These are phyloP conservation scores for Nylanderia fulva DNA, from an alignment of 1,140 invertebrate species.

Conservation along the genomic window DNA sequence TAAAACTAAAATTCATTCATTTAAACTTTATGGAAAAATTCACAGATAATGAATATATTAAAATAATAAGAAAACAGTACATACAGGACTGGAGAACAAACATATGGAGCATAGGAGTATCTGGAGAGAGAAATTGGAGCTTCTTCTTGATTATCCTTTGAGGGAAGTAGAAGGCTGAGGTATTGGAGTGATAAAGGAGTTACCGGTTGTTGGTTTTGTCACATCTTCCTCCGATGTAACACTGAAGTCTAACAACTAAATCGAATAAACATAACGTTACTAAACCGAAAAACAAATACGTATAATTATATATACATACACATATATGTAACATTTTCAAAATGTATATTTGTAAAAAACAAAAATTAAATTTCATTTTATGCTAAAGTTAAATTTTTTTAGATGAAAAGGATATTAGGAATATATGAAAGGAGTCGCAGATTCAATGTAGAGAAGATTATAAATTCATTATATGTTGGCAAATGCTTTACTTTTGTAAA, in stretches of 20 bases:
- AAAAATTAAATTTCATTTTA: background rate
- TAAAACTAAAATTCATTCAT: constrained; percentile 11
- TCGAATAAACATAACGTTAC: constrained; percentile 43
- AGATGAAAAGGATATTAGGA: constrained; percentile 30
- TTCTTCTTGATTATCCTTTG: constrained; percentile 12
- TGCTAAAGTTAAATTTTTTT: background rate
- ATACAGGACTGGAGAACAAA: background rate
- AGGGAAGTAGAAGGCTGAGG: constrained; percentile 68
- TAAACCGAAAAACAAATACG: constrained; percentile 38
- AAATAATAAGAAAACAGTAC: constrained; percentile 19
- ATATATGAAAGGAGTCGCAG: background rate
- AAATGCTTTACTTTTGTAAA: too few relatives aligned
- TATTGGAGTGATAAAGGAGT: constrained; percentile 50
- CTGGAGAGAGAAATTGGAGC: background rate
- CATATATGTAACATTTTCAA: background rate
- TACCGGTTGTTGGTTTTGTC: constrained; percentile 69
- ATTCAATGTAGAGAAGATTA: background rate
- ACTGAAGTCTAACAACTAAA: constrained; percentile 72
- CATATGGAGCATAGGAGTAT: constrained; percentile 4
- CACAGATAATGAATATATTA: background rate
- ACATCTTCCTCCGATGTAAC: constrained; percentile 71
- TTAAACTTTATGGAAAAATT: background rate
- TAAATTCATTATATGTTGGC: background rate
- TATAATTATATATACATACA: background rate
- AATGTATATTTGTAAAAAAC: background rate